These are phyloP conservation scores for Drosophila leonis DNA, from an alignment of 2,888 invertebrate species.

Conservation along the genomic window DNA sequence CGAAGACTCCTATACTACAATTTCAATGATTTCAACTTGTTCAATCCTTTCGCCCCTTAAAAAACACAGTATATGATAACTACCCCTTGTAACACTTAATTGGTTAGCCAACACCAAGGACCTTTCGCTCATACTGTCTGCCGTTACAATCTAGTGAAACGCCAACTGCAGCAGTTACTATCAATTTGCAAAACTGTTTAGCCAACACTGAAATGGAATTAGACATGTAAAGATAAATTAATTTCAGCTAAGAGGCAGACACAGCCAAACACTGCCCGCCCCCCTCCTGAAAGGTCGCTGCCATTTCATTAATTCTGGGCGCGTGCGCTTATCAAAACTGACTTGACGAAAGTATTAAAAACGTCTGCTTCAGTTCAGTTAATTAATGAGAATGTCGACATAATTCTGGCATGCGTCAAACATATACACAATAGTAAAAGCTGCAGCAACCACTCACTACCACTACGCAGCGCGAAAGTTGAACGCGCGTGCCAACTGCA, in stretches of 20 bases:
- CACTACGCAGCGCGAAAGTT: no score
- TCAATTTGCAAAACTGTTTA: conserved; percentile 24
- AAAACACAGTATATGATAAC: background rate
- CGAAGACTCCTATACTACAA: background rate
- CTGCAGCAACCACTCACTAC: no score
- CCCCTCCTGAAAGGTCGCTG: conserved; percentile 28
- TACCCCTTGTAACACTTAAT: background rate
- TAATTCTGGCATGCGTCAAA: conserved; percentile 31
- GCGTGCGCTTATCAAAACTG: conserved; percentile 65
- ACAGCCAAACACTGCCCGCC: conserved; percentile 12
- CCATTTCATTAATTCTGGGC: conserved; percentile 68
- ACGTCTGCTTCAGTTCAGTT: conserved; percentile 57
- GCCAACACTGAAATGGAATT: conserved; percentile 10
- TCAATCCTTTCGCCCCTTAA: background rate
- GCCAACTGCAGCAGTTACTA: conserved; percentile 22
- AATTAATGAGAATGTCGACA: conserved; percentile 61
- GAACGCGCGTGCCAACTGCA: conserved; percentile 3
- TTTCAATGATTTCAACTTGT: background rate
- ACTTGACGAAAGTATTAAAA: conserved; percentile 54
- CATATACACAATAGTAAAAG: conserved; percentile 5
- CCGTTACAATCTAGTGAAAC: background rate
- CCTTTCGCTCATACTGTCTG: background rate
- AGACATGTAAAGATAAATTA: conserved; percentile 64
- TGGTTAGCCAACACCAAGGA: background rate
- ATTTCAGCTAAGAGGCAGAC: conserved; percentile 40